Base-by-base conservation (phyloP, 2,888 invertebrate species). In the Doris montereyensis region DNA sequence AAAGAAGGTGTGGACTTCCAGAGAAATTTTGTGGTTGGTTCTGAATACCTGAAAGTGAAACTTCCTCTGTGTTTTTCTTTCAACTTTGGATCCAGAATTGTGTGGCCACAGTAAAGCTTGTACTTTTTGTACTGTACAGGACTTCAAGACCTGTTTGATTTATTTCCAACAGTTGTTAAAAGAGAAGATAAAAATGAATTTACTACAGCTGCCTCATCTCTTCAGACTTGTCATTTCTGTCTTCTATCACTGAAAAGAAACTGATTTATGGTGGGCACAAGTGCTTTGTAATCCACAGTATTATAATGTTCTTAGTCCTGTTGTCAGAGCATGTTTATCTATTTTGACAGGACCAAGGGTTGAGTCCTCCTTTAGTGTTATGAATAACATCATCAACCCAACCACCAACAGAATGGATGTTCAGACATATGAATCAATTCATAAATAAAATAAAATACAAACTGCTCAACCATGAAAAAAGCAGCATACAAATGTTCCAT, bases 61-160 rank as follows among this genome's bases (percentile, higher is more conserved):
- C 24, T 65, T 13, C 67, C 67, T 24, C 24, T 65, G 24, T 17
- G 24, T 13, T 3, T 30, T 65, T 8, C 28, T 65, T 2, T 65
- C 67, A 1, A 65, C 67, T 2, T 13, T 65, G 2, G 67, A 65
- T 13, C 67, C 67, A 21, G 67, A 3, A 2, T 13, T 65, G 24
- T 62, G 62, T 62, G 62, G 62, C 21, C 62, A 62, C 62, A 62
- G 67, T 65, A 24, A 3, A 65, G 67, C 67, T 24, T 2, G 67
- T 24, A 2, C 24, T 65, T 24, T 3, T 26, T 4, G 67, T 26
- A 17, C 24, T 65, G 8, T 65, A 26, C 28, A 30, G 28, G n/a
- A n/a, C n/a, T 65, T 3, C 28, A 2, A n/a, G n/a, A n/a, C n/a
- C n/a, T n/a, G n/a, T n/a, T n/a, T n/a, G n/a, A n/a, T n/a, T n/a